These are phyloP conservation scores for Heliangelus exortis DNA, from an alignment of 2,797 vertebrate genomes.

Conservation along the genomic window DNA sequence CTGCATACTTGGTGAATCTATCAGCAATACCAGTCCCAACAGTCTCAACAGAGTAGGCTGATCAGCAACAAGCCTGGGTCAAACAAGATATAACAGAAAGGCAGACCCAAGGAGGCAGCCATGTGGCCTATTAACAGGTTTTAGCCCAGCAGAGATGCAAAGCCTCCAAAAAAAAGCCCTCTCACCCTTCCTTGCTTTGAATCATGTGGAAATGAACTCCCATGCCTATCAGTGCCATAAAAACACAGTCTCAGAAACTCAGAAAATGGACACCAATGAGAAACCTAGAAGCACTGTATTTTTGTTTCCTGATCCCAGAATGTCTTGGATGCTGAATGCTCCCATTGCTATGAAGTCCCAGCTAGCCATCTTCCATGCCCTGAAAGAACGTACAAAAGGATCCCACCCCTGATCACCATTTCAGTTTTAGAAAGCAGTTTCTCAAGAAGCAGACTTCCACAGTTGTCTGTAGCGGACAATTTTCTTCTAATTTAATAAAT, in stretches of 20 bases:
- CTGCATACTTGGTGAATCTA: neutral
- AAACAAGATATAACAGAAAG: neutral
- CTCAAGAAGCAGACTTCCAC: neutral
- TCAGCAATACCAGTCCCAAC: neutral
- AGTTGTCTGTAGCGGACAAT: neutral
- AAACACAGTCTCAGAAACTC: neutral
- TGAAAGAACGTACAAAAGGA: neutral
- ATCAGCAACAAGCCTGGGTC: no score
- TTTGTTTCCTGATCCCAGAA: neutral
- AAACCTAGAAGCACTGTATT: neutral
- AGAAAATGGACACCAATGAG: neutral
- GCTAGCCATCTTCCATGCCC: neutral
- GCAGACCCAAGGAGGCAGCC: neutral
- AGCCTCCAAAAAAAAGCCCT: neutral
- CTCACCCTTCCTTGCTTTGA: neutral
- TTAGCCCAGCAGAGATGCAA: neutral
- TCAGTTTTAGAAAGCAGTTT: neutral
- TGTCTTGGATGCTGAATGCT: accelerated
- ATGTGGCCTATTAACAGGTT: accelerated
- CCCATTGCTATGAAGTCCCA: neutral
- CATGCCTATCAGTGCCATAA: neutral
- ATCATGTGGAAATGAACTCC: neutral
- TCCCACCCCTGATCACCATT: accelerated
- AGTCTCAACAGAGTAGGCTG: neutral
- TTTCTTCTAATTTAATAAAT: neutral